Evolutionary conservation across 2,888 invertebrate genomes (phyloP).

Genomic region (Andrena bucephala): DNA sequence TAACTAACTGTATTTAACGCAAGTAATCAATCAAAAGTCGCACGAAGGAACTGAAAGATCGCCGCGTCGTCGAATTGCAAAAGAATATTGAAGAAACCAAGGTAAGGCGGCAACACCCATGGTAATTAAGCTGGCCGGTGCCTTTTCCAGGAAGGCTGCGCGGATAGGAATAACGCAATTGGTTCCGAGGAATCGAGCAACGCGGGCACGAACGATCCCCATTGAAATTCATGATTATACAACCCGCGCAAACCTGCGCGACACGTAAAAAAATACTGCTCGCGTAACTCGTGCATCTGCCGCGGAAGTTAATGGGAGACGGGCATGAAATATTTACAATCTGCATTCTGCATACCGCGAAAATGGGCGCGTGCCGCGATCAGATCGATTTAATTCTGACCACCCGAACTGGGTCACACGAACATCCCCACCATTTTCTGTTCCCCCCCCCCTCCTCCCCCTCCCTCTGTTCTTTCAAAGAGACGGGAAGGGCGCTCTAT

Average conservation of each 20-base stretch:
- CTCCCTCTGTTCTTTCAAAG: not conserved
- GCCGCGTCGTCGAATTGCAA: not conserved
- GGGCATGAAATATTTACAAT: constrained; percentile 43
- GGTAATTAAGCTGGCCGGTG: constrained; percentile 7
- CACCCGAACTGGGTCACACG: constrained; percentile 20
- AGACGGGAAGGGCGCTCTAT: not conserved
- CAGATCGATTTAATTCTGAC: constrained; percentile 40
- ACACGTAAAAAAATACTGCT: constrained; percentile 28
- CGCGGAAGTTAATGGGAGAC: constrained; percentile 31
- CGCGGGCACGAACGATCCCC: constrained; percentile 28
- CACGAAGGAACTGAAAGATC: not conserved
- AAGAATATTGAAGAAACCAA: not conserved
- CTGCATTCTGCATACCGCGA: constrained; percentile 8
- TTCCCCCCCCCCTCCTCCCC: no score
- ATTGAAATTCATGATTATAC: constrained; percentile 48
- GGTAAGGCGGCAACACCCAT: not conserved
- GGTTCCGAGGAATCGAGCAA: constrained; percentile 40
- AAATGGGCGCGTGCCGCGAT: constrained; percentile 14
- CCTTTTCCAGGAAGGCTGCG: constrained; percentile 28
- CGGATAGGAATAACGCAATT: constrained; percentile 36
- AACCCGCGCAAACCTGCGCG: constrained; percentile 21
- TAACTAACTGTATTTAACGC: no score
- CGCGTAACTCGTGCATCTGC: constrained; percentile 44
- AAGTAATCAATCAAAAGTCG: not conserved
- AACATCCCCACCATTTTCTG: not conserved